Percentiles rank a stretch among this genome's conserved stretches.
Evolutionary conservation across 2,113 vertebrate species (phyloP).

Genomic region (Balaenoptera acutorostrata): DNA sequence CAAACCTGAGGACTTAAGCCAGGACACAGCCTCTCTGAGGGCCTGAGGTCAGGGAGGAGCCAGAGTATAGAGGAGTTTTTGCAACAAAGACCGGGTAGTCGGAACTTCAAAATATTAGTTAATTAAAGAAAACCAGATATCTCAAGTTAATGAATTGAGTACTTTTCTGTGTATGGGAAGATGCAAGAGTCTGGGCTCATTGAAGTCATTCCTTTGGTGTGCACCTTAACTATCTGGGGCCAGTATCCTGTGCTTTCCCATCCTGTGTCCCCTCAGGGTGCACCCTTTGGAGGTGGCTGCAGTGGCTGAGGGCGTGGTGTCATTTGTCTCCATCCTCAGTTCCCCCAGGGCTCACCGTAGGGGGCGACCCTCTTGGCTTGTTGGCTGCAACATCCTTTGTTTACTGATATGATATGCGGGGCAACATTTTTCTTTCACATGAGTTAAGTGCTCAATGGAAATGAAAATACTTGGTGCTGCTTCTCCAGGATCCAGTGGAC

Average conservation of each 20-base stretch:
- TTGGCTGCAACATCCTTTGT: neutral
- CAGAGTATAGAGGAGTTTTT: too few species aligned
- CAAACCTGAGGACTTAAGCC: too few species aligned
- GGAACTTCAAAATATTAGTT: too few species aligned
- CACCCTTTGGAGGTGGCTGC: neutral
- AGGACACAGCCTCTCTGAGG: too few species aligned
- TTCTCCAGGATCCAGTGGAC: neutral
- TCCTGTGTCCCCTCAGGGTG: neutral
- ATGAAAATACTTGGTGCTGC: neutral
- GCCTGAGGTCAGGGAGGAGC: too few species aligned
- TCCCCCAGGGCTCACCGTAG: neutral
- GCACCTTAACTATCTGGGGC: neutral
- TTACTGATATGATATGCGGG: neutral
- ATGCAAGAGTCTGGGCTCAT: neutral
- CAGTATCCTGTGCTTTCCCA: neutral
- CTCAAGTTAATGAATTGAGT: neutral
- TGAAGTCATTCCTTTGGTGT: neutral
- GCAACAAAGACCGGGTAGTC: too few species aligned
- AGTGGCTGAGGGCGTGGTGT: too few species aligned
- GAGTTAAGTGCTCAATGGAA: neutral
- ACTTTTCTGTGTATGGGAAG: neutral
- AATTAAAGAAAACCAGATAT: neutral
- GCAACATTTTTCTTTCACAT: neutral
- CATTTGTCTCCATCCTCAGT: neutral
- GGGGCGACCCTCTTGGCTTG: neutral